phyloP scores from a whole-genome alignment of 2,797 vertebrate species.

The Poliocrania exsul region DNA sequence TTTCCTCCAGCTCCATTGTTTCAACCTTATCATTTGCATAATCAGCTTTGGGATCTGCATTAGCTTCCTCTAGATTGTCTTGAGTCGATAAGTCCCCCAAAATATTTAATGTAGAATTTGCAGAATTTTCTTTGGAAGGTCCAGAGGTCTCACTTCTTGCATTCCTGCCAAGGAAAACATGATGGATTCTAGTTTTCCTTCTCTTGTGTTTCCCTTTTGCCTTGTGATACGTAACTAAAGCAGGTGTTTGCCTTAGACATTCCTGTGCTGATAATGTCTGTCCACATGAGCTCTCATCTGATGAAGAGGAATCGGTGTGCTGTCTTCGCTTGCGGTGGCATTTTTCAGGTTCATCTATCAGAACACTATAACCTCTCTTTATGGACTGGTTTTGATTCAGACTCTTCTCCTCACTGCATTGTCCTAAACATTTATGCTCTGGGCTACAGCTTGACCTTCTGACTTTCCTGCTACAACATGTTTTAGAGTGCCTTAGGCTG shows the following conservation, averaged over 20 bases:
- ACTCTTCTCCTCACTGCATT: conserved; percentile 39
- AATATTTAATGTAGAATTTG: background rate
- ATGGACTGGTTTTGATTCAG: conserved; percentile 56
- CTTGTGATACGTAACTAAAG: conserved; percentile 31
- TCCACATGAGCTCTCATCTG: conserved; percentile 62
- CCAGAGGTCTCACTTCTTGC: background rate
- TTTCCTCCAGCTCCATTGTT: conserved; percentile 33
- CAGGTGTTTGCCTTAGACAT: background rate
- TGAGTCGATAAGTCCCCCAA: background rate
- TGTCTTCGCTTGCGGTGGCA: conserved; percentile 66
- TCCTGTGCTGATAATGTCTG: conserved; percentile 41
- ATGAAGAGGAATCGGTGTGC: conserved; percentile 63
- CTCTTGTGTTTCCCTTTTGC: conserved; percentile 72
- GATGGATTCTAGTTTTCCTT: conserved; percentile 45
- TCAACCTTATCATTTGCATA: background rate
- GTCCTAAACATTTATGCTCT: conserved; percentile 45
- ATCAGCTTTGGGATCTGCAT: background rate
- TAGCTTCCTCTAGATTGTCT: conserved; percentile 16
- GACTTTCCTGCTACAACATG: conserved; percentile 54
- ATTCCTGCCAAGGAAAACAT: background rate
- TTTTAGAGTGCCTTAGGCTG: conserved; percentile 44
- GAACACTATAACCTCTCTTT: conserved; percentile 75
- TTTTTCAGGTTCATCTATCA: conserved; percentile 66
- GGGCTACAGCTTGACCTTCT: conserved; percentile 23
- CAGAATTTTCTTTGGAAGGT: conserved; percentile 1